Evolutionary conservation across 2,113 vertebrate species (phyloP).

Genomic region (Alosa alosa): DNA sequence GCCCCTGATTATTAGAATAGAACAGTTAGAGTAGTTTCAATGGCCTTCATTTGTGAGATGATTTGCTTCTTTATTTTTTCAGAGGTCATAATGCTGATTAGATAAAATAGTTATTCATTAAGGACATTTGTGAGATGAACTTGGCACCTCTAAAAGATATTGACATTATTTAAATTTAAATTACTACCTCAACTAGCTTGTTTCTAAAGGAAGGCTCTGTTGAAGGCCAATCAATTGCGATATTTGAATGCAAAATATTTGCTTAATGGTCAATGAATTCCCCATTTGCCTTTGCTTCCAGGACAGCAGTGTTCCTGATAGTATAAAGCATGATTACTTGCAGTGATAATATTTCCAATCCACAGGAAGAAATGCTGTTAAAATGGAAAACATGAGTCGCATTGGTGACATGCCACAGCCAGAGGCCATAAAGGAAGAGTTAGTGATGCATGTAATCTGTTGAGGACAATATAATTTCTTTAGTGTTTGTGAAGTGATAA

Average conservation of each 20-base stretch:
- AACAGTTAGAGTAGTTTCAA: neutral
- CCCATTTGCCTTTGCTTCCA: neutral
- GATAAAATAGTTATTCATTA: neutral
- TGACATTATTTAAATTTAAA: neutral
- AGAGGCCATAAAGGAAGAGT: neutral
- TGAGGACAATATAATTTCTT: neutral
- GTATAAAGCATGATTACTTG: neutral
- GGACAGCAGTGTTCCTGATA: neutral
- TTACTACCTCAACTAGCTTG: neutral
- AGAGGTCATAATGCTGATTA: neutral
- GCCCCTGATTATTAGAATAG: no score
- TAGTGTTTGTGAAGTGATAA: constrained; percentile 3
- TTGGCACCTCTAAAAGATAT: neutral
- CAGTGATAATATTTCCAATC: neutral
- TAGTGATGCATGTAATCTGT: neutral
- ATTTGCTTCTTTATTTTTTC: no score
- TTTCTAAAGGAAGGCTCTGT: neutral
- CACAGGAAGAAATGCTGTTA: neutral
- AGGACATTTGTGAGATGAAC: neutral
- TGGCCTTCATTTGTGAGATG: neutral
- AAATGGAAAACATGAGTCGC: neutral
- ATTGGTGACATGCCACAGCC: neutral
- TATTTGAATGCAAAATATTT: neutral
- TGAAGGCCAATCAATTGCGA: neutral
- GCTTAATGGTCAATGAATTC: neutral